phyloP scores from a whole-genome alignment of 2,113 vertebrate genomes.

The Maylandia zebra region DNA sequence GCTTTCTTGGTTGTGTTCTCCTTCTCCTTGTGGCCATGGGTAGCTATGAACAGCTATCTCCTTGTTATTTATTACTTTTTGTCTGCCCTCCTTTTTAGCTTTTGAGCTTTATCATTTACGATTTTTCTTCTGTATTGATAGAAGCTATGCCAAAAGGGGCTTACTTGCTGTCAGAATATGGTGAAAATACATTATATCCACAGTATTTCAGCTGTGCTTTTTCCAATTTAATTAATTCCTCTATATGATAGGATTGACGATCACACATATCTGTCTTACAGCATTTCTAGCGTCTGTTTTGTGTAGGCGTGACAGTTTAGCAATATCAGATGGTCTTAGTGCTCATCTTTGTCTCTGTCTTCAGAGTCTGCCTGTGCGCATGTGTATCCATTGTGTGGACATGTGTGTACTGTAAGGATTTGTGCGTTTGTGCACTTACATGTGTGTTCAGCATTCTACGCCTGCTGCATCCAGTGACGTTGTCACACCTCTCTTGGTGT shows the following conservation, averaged over 20 bases:
- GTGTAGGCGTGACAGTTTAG: slow-evolving; percentile 56
- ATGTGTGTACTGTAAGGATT: not conserved
- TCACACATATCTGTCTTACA: slow-evolving; percentile 11
- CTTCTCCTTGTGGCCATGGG: slow-evolving; percentile 3
- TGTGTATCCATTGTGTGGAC: slow-evolving; percentile 24
- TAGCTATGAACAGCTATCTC: not conserved
- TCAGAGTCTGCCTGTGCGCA: not conserved
- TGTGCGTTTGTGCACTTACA: not conserved
- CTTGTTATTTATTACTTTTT: not conserved
- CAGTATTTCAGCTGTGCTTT: not conserved
- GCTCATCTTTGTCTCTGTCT: slow-evolving; percentile 33
- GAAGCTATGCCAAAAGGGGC: not conserved
- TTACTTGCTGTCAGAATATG: not conserved
- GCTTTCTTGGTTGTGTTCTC: slow-evolving; percentile 41
- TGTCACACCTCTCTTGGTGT: slow-evolving; percentile 65
- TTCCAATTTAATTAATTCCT: slow-evolving; percentile 4
- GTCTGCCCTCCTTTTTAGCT: not conserved
- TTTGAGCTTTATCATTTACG: not conserved
- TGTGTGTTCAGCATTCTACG: slow-evolving; percentile 34
- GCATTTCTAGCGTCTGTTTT: slow-evolving; percentile 28
- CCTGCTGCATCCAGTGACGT: slow-evolving; percentile 55
- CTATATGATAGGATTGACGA: not conserved
- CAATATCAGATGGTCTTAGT: slow-evolving; percentile 55
- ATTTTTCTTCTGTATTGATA: not conserved
- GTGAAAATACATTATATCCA: not conserved